Evolutionary conservation across 2,113 vertebrate genomes (phyloP), one percentile per base, ranked within the genome.

Genomic region (Calyptommatus sinebrachiatus): DNA sequence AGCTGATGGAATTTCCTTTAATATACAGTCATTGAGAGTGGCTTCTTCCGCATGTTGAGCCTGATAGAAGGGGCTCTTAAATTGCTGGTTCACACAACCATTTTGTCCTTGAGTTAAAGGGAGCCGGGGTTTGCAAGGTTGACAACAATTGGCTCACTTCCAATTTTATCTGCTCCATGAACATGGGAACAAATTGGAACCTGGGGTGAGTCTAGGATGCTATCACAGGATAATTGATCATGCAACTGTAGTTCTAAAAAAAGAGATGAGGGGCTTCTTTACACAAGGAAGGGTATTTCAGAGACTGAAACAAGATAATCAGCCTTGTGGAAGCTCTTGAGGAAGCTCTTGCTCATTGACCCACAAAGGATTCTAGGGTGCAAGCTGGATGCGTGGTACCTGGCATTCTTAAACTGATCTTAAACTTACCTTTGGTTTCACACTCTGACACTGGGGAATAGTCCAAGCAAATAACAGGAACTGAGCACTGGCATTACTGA

Each of bases 191-290:
- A 41, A 57, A 28, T 35, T n/a, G 12, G n/a, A 18, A 35, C 7
- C 60, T 79, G 48, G 8, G 7, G 60, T 20, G 35, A 76, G 61
- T 22, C 67, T 12, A 45, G 65, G 65, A 77, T 8, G 48, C 31
- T 77, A 65, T 68, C 48, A 26, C 65, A 29, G 21, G 65, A 50
- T 67, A 77, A 77, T 31, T 48, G 46, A 68, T 68, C 46, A 57
- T 31, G n/a, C 26, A 68, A 31, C 26, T 26, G 31, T 8, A 24
- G 63, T 53, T 20, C 24, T 22, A 77, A 67, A 80, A n/a, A 41
- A 68, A 35, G 35, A 60, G 48, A 80, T 57, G 67, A 74, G 26
- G 48, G 22, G 31, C 41, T 79, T 79, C 31, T 61, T 71, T 79
- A 63, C 57, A 70, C 41, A 79, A 20, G 21, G 31, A 28, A 20